These are phyloP conservation scores for Planococcus citri DNA, from an alignment of 1,140 invertebrate species.

Conservation along the genomic window DNA sequence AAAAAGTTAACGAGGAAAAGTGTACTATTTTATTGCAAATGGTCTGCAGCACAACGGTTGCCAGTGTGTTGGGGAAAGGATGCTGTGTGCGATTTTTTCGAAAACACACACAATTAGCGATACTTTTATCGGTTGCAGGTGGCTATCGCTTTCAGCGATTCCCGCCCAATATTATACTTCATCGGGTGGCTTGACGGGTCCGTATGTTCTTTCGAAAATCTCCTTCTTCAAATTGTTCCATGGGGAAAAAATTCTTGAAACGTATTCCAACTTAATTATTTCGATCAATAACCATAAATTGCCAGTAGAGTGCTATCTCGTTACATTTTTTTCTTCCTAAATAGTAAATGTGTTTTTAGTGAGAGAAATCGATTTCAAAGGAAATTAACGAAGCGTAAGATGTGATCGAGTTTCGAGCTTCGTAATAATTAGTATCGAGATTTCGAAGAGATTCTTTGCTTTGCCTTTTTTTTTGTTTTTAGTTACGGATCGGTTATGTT, in stretches of 20 bases:
- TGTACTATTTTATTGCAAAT: constrained; percentile 4
- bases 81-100: not conserved
- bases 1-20: not conserved
- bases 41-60: not conserved
- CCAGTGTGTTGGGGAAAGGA: not conserved
- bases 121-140: not conserved
- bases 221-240: not conserved
- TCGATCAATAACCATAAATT: constrained; percentile 7
- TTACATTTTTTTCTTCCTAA: not conserved
- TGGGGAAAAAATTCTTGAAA: not conserved
- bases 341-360: too few relatives aligned
- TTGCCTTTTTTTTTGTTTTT: too few relatives aligned
- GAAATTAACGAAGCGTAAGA: not conserved
- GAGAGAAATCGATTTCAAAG: too few relatives aligned
- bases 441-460: too few relatives aligned
- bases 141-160: not conserved
- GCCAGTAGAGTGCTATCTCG: not conserved
- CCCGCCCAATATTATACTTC: not conserved
- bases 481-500: too few relatives aligned
- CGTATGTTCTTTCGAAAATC: not conserved
- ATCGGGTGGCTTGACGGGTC: not conserved
- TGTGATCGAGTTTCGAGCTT: not conserved
- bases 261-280: not conserved
- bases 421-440: not conserved
- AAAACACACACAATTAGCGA: not conserved